Percentiles rank a stretch among this genome's conserved stretches.
These are phyloP conservation scores for Oscheius sp. DNA, from an alignment of 1,140 invertebrate species.

Conservation along the genomic window DNA sequence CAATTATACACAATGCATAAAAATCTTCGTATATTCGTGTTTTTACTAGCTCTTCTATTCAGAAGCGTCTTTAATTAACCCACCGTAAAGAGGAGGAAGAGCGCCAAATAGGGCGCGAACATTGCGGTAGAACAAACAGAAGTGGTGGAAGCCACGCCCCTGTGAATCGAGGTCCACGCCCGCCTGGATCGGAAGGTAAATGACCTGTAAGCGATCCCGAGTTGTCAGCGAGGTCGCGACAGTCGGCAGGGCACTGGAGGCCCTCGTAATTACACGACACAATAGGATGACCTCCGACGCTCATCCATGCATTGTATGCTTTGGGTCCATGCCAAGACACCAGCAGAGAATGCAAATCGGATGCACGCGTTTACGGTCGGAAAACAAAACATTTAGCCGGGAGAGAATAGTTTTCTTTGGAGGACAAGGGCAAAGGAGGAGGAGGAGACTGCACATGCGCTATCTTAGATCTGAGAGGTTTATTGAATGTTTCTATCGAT, in stretches of 20 bases:
- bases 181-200: background rate
- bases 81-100: background rate
- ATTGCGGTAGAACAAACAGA: background rate
- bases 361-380: too few relatives aligned
- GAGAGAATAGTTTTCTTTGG: too few relatives aligned
- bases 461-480: too few relatives aligned
- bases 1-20: too few relatives aligned
- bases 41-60: too few relatives aligned
- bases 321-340: too few relatives aligned
- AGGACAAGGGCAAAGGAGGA: background rate
- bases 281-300: background rate
- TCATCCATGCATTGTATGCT: background rate
- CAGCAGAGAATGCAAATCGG: too few relatives aligned
- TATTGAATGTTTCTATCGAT: too few relatives aligned
- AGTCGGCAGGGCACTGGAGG: background rate
- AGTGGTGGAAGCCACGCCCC: background rate
- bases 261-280: slow-evolving; percentile 7
- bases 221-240: background rate
- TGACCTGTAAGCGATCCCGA: slow-evolving; percentile 9
- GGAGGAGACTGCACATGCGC: background rate
- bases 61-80: too few relatives aligned
- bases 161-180: background rate
- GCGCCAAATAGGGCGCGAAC: background rate
- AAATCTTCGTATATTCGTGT: too few relatives aligned
- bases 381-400: too few relatives aligned